Evolutionary conservation across 2,888 invertebrate genomes (phyloP).

Genomic region (Herminia tarsipennalis): DNA sequence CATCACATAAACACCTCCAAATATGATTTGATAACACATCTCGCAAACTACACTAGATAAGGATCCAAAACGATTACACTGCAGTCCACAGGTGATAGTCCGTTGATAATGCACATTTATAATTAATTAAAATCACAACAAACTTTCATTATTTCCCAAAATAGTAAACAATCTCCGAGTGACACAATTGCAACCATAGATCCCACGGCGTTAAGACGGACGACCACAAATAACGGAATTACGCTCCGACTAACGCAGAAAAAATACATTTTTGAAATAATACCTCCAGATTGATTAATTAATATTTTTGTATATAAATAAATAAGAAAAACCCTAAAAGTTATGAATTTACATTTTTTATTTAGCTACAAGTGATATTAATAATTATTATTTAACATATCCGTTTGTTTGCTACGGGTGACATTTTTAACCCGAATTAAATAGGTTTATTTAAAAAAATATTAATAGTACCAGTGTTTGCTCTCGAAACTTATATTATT

Average conservation of each 20-base stretch:
- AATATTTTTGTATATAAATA: not conserved
- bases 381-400: no score
- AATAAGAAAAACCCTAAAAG: not conserved
- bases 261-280: not conserved
- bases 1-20: constrained; percentile 78
- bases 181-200: constrained; percentile 83
- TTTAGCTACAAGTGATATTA: no score
- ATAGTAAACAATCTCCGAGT: constrained; percentile 81
- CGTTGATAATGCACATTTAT: constrained; percentile 30
- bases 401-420: no score
- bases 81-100: constrained; percentile 35
- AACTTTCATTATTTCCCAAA: constrained; percentile 64
- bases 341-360: no score
- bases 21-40: constrained; percentile 43
- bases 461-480: no score
- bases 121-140: constrained; percentile 40
- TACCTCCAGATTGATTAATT: not conserved
- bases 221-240: constrained; percentile 76
- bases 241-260: constrained; percentile 57
- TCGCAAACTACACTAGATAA: constrained; percentile 23
- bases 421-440: no score
- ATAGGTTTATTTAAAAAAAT: no score
- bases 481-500: no score
- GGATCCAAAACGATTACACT: constrained; percentile 32
- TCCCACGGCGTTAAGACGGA: constrained; percentile 74